Conservation (phyloP, 2,113 vertebrate genomes). For the Ammospiza caudacuta region DNA sequence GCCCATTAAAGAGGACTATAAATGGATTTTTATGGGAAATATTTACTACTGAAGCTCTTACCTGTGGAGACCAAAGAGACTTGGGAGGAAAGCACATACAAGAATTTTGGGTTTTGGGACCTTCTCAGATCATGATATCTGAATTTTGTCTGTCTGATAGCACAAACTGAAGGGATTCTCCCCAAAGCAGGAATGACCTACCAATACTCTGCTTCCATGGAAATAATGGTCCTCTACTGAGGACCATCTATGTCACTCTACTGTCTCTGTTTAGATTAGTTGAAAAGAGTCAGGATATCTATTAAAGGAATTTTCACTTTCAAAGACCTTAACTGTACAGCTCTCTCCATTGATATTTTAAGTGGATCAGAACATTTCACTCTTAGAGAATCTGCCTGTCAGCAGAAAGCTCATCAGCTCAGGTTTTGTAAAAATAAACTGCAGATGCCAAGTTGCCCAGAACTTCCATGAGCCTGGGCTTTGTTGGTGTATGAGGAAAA, state of each 20-base stretch:
- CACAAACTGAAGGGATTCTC: neutral
- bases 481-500: neutral
- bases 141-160: neutral
- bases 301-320: neutral
- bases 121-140: neutral
- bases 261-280: neutral
- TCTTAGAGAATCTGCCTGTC: neutral
- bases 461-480: neutral
- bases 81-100: neutral
- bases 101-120: neutral
- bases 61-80: neutral
- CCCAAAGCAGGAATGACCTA: neutral
- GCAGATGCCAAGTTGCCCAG: neutral
- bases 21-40: neutral
- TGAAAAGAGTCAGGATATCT: neutral
- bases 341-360: neutral
- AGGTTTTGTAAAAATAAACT: neutral
- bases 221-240: neutral
- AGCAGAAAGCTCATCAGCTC: neutral
- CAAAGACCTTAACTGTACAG: neutral
- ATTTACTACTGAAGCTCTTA: neutral
- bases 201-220: neutral
- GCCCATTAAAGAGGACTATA: neutral
- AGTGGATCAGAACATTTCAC: neutral
- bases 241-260: neutral